Conservation (phyloP, 2,797 vertebrate species). For the Typhlichthys subterraneus region DNA sequence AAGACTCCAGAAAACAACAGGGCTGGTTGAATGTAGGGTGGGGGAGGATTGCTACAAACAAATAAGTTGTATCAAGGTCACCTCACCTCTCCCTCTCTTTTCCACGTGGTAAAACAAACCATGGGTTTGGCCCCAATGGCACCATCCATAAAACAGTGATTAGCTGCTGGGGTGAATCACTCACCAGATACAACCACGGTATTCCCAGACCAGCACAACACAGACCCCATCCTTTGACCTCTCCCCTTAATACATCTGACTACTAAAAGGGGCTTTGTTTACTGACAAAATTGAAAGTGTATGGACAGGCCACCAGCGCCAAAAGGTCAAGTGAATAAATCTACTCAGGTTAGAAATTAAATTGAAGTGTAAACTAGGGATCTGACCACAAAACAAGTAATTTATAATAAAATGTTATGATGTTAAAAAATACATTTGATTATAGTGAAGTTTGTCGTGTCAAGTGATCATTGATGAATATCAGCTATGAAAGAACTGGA, state of each 20-base stretch:
- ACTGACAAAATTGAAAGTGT: slow-evolving; percentile 54
- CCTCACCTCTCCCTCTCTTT: slow-evolving; percentile 42
- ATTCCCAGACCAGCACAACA: slow-evolving; percentile 19
- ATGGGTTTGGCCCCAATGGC: slow-evolving; percentile 55
- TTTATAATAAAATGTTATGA: too few relatives aligned
- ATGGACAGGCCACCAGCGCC: slow-evolving; percentile 23
- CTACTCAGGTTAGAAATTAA: slow-evolving; percentile 38
- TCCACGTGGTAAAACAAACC: slow-evolving; percentile 53
- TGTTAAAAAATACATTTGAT: not conserved
- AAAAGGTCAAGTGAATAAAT: slow-evolving; percentile 43
- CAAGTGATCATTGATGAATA: slow-evolving; percentile 14
- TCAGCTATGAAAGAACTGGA: slow-evolving; percentile 34
- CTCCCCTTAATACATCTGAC: slow-evolving; percentile 44
- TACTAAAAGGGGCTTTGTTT: slow-evolving; percentile 61
- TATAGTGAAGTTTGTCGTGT: slow-evolving; percentile 9
- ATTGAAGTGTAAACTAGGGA: slow-evolving; percentile 23
- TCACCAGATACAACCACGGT: slow-evolving; percentile 45
- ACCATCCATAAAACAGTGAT: slow-evolving; percentile 63
- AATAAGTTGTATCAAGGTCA: slow-evolving; percentile 57
- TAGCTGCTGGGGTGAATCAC: slow-evolving; percentile 45
- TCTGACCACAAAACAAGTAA: too few relatives aligned
- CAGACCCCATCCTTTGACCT: slow-evolving; percentile 36
- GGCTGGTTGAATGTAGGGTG: slow-evolving; percentile 20
- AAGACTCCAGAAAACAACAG: not conserved
- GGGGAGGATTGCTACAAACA: slow-evolving; percentile 23